Conservation (phyloP, 1,140 invertebrate species). For the Sarcophaga bullata region DNA sequence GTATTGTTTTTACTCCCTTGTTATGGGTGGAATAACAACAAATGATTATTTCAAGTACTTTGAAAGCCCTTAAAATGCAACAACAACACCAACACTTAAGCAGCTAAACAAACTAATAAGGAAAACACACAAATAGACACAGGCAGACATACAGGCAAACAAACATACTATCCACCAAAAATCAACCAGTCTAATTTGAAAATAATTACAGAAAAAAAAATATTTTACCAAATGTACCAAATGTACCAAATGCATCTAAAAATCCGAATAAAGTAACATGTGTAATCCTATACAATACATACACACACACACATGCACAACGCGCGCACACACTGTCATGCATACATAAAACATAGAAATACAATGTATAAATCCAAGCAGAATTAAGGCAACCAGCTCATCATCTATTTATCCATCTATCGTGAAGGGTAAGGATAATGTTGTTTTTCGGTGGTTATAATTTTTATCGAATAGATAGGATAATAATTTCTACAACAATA, state of each 20-base stretch:
- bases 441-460: not conserved
- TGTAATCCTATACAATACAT: constrained; percentile 14
- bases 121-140: constrained; percentile 9
- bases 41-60: constrained; percentile 13
- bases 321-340: too few relatives aligned
- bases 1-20: not conserved
- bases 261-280: constrained; percentile 11
- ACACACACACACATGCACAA: too few relatives aligned
- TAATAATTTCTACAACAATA: constrained; percentile 38
- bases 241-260: too few relatives aligned
- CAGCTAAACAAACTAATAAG: not conserved
- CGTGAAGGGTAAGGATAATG: too few relatives aligned
- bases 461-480: constrained; percentile 25
- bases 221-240: too few relatives aligned
- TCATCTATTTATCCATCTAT: too few relatives aligned
- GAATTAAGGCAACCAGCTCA: not conserved
- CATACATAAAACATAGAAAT: too few relatives aligned
- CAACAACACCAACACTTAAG: not conserved
- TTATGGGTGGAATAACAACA: not conserved
- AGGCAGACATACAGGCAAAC: too few relatives aligned
- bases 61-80: not conserved
- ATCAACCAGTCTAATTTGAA: constrained; percentile 38
- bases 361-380: not conserved
- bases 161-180: constrained; percentile 17
- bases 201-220: constrained; percentile 30